These are phyloP conservation scores for Rugalucina vietnamica DNA, from an alignment of 2,888 invertebrate genomes.

Conservation along the genomic window DNA sequence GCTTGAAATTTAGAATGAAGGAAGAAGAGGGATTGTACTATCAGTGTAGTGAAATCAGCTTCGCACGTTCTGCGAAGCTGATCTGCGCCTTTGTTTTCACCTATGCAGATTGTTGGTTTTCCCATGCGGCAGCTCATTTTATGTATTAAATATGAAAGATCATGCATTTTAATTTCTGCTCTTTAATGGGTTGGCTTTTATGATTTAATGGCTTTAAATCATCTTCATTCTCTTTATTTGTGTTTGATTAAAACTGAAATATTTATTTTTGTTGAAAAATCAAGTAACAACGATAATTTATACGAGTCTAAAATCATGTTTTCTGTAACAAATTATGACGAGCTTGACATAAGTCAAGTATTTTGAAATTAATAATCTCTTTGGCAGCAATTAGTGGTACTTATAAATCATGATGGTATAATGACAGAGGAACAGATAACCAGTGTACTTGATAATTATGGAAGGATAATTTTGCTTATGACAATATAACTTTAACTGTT, in stretches of 20 bases:
- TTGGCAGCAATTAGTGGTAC: neutral
- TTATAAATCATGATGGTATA: neutral
- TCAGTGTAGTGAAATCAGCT: too few species aligned
- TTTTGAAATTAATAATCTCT: constrained; percentile 3
- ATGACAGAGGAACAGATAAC: too few species aligned
- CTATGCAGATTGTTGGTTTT: too few species aligned
- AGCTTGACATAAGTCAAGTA: neutral
- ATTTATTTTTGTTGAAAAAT: neutral
- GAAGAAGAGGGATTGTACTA: too few species aligned
- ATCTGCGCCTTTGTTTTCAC: too few species aligned
- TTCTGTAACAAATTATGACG: constrained; percentile 6
- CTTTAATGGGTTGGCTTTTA: neutral
- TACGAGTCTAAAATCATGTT: neutral
- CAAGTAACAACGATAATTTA: neutral
- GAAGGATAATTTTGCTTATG: too few species aligned
- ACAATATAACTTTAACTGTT: too few species aligned
- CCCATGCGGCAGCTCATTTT: too few species aligned
- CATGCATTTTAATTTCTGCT: neutral
- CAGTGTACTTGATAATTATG: too few species aligned
- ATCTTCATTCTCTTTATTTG: neutral
- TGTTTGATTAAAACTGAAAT: constrained; percentile 2
- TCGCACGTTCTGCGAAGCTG: too few species aligned
- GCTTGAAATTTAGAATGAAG: too few species aligned
- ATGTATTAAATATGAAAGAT: too few species aligned
- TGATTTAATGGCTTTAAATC: neutral